A percentile compares a stretch with the other conserved stretches of the same genome.
phyloP scores from a whole-genome alignment of 1,140 invertebrate species.

The Camponotus floridanus region DNA sequence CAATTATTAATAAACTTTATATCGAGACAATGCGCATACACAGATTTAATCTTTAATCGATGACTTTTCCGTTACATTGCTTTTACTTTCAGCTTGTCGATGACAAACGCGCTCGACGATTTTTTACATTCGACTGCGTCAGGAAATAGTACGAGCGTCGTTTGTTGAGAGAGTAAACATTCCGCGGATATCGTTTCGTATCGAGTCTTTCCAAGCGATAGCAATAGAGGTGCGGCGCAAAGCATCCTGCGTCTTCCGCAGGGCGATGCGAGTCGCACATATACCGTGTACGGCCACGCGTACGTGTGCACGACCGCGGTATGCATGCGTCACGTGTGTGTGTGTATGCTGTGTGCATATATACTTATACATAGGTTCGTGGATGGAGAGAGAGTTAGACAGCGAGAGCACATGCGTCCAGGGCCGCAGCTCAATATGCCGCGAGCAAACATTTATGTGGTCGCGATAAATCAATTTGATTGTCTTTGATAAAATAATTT shows the following conservation, averaged over 20 bases:
- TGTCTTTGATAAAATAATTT: constrained; percentile 61
- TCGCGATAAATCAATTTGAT: constrained; percentile 55
- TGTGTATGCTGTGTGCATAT: neutral
- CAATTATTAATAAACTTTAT: constrained; percentile 13
- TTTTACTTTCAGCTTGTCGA: constrained; percentile 5
- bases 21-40: neutral
- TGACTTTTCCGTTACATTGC: constrained; percentile 17
- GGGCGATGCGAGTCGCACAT: neutral
- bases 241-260: constrained; percentile 34
- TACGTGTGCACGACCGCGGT: neutral
- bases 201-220: constrained; percentile 36
- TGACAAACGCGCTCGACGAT: constrained; percentile 10
- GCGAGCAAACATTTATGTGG: constrained; percentile 50
- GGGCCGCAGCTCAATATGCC: constrained; percentile 35
- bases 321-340: neutral
- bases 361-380: neutral
- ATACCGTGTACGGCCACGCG: neutral
- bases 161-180: constrained; percentile 59
- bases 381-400: neutral
- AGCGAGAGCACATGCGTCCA: constrained; percentile 34
- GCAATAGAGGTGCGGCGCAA: neutral
- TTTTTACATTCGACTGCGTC: constrained; percentile 57
- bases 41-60: constrained; percentile 21
- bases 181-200: constrained; percentile 49
- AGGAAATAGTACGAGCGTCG: constrained; percentile 37